Base-by-base conservation (phyloP, 2,113 vertebrate species). In the Daboia siamensis region DNA sequence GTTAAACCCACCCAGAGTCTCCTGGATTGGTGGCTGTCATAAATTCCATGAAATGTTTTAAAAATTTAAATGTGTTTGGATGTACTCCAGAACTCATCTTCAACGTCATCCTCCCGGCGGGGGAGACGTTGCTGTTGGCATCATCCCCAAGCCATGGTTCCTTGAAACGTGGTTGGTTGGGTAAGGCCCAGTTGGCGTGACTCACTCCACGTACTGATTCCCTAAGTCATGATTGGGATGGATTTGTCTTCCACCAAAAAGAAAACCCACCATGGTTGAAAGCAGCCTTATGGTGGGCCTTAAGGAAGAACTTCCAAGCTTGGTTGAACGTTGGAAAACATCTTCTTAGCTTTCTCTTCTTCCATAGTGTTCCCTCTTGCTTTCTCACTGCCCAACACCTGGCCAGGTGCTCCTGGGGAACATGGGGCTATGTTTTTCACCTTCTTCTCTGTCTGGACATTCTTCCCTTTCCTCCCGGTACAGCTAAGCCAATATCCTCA, bases 401-500 rank as follows among this genome's bases (percentile, higher is more conserved):
- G 56, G 20, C 87, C 90, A 94, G 93, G 94, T 54, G 80, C 87
- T 46, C 89, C 44, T 86, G 91, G 5, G 64, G 88, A 89, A 93
- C 91, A 90, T 64, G 87, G 95, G 91, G 90, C 55, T 93, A 44
- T 88, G 93, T 69, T 94, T 92, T 61, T 93, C 20, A 7, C 29
- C 52, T 33, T 74, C 92, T 96, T 96, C 97, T 97, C 97, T 95
- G 97, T 89, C 96, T 96, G 97, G 96, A 97, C 97, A 87, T 95
- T 95, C 96, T 26, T 94, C 33, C 93, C 46, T 97, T 93, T 56
- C 23, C 89, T 51, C 57, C 17, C 26, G n/a, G 26, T 96, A 94
- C 98, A 99, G 99, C 98, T 99, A 95, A 99, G 99, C 96, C 99
- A 99, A 93, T 99, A 99, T 96, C 99, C 99, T 0, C 97, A 98